Percentiles rank a stretch among this genome's conserved stretches.
Evolutionary conservation across 2,888 invertebrate species (phyloP).

Genomic region (Dimorphilus gyrociliatus): DNA sequence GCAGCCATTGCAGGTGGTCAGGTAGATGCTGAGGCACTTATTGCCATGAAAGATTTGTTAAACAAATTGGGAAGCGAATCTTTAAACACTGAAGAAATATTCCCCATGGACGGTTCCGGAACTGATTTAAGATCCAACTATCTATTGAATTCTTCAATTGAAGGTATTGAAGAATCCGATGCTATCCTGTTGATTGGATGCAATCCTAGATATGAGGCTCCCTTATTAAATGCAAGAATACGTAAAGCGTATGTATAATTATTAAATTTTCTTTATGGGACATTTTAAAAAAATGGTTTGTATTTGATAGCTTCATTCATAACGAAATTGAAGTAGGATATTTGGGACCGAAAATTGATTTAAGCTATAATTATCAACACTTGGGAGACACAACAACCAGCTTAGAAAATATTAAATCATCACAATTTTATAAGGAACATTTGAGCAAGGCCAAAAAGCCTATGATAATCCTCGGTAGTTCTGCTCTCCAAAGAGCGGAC

Average conservation of each 20-base stretch:
- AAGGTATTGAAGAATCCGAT: conserved; percentile 81
- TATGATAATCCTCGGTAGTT: conserved; percentile 74
- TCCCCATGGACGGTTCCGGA: conserved; percentile 49
- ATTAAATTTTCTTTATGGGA: neutral
- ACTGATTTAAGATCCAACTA: conserved; percentile 80
- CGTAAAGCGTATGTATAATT: conserved; percentile 52
- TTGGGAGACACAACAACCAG: conserved; percentile 62
- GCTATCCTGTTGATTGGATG: conserved; percentile 79
- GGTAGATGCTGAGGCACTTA: conserved; percentile 73
- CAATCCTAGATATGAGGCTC: conserved; percentile 92
- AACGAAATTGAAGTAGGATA: conserved; percentile 69
- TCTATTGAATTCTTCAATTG: conserved; percentile 72
- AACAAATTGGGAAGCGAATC: conserved; percentile 70
- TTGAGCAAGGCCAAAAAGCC: conserved; percentile 66
- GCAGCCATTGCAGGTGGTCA: conserved; percentile 75
- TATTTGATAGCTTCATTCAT: conserved; percentile 53
- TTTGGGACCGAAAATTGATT: conserved; percentile 74
- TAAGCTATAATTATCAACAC: conserved; percentile 78
- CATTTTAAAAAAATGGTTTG: neutral
- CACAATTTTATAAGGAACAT: neutral
- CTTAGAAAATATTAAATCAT: conserved; percentile 49
- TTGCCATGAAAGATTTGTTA: conserved; percentile 76
- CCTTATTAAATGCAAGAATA: conserved; percentile 80
- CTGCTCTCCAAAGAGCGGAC: conserved; percentile 51
- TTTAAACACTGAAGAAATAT: conserved; percentile 74